Evolutionary conservation across 2,113 vertebrate species (phyloP), one percentile per base, ranked within the genome.

Genomic region (Reinhardtius hippoglossoides): DNA sequence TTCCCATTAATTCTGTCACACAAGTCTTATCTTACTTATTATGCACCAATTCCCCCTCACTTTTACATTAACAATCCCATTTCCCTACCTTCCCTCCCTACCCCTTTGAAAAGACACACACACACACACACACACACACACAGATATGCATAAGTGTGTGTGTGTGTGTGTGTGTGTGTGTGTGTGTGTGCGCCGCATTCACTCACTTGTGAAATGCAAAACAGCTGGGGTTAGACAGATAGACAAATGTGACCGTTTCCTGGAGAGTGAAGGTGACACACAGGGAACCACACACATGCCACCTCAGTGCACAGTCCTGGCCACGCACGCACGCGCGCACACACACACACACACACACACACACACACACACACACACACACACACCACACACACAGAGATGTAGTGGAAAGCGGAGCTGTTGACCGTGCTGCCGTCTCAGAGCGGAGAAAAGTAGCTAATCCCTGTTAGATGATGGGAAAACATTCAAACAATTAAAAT

Each of bases 401-500:
- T 74, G 76, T 59, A 37, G 77, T 63, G 54, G 63, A 80, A 77
- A 86, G 84, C 71, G 84, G 80, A 89, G 79, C 78, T 83, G 84
- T 82, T 87, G 88, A 86, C 88, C 76, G 80, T 42, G 61, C 65
- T 62, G 79, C 74, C 2, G 67, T 71, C 71, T 81, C 55, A 64
- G 63, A 83, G 77, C 37, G 7, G 67, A 74, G 76, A 63, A 73
- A 72, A 83, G 78, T 75, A 64, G 81, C 81, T 92, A 90, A 92
- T 89, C 88, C 90, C 82, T 80, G 84, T 88, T 88, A 85, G 60
- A 73, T 83, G 86, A 85, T 75, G 84, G 81, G 86, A 90, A 87
- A 86, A 76, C 87, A 88, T 89, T 91, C 84, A 80, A 90, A 93
- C 92, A 93, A 93, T 92, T 92, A 92, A 92, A 93, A 92, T 93